Conservation (phyloP, 2,113 vertebrate species). For the Pseudorhombus dupliciocellatus region DNA sequence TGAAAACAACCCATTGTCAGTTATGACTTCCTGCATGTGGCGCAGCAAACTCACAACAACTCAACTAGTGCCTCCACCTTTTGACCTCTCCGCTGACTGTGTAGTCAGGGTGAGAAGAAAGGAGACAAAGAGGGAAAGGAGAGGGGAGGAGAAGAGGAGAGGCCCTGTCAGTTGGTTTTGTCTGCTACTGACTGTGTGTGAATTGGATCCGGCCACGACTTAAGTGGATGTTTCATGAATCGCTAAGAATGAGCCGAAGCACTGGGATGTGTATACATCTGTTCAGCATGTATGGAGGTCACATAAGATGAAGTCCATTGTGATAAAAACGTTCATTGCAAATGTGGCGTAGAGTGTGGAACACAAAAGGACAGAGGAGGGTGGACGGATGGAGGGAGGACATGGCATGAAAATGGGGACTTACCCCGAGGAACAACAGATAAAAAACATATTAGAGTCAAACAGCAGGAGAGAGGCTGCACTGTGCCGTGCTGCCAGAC, state of each 20-base stretch:
- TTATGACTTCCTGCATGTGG: neutral
- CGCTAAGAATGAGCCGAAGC: neutral
- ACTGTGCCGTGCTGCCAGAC: conserved; percentile 40
- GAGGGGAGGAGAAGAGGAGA: conserved; percentile 34
- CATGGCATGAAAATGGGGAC: conserved; percentile 25
- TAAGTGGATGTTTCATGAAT: conserved; percentile 33
- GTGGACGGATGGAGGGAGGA: conserved; percentile 9
- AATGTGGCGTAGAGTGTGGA: conserved; percentile 14
- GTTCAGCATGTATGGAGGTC: neutral
- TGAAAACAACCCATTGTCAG: neutral
- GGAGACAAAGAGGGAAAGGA: conserved; percentile 28
- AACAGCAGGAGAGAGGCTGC: conserved; percentile 40
- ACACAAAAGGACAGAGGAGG: neutral
- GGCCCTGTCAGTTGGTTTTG: conserved; percentile 44
- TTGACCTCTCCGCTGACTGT: conserved; percentile 8
- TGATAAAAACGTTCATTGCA: conserved; percentile 8
- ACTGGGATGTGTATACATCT: neutral
- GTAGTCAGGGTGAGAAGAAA: conserved; percentile 17
- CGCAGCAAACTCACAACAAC: neutral
- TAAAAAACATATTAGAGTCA: conserved; percentile 46
- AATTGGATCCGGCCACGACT: conserved; percentile 42
- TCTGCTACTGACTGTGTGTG: conserved; percentile 48
- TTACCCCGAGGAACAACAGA: conserved; percentile 33
- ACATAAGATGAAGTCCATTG: neutral
- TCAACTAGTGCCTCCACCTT: neutral